Conservation (phyloP, 2,888 invertebrate species). For the Lacanobia oleracea region DNA sequence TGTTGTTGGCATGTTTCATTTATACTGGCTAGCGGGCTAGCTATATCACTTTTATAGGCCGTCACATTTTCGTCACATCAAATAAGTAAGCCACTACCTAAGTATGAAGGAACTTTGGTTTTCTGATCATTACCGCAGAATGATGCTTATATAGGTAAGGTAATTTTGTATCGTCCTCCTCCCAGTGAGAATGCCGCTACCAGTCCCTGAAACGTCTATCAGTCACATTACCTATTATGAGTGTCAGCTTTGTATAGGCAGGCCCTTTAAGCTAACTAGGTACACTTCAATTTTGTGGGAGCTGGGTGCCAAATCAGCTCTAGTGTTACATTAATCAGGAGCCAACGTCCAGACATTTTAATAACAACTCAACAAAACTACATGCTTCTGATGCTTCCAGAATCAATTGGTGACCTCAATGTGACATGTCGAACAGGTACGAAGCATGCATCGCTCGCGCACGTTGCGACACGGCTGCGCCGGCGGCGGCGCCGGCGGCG, state of each 20-base stretch:
- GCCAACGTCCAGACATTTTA: not conserved
- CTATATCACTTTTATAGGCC: not conserved
- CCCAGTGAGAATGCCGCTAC: too few species aligned
- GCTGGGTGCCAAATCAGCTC: not conserved
- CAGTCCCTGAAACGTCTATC: too few species aligned
- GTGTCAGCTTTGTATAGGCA: too few species aligned
- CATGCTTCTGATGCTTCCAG: slow-evolving; percentile 52
- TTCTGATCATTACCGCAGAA: too few species aligned
- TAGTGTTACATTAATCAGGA: not conserved
- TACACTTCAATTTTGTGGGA: too few species aligned
- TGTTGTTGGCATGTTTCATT: not conserved
- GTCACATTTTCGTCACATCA: not conserved
- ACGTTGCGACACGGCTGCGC: slow-evolving; percentile 76
- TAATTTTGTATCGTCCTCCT: too few species aligned
- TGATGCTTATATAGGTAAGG: too few species aligned
- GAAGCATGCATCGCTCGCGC: slow-evolving; percentile 63
- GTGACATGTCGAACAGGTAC: slow-evolving; percentile 61
- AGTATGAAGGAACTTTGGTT: too few species aligned
- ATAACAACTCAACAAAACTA: slow-evolving; percentile 10
- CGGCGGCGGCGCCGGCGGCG: slow-evolving; percentile 86
- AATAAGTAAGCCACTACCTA: too few species aligned
- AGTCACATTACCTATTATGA: too few species aligned
- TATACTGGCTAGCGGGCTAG: not conserved
- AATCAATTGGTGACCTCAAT: slow-evolving; percentile 66
- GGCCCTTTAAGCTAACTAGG: too few species aligned